Conservation (phyloP, 2,113 vertebrate species). For the Alethe castanea region DNA sequence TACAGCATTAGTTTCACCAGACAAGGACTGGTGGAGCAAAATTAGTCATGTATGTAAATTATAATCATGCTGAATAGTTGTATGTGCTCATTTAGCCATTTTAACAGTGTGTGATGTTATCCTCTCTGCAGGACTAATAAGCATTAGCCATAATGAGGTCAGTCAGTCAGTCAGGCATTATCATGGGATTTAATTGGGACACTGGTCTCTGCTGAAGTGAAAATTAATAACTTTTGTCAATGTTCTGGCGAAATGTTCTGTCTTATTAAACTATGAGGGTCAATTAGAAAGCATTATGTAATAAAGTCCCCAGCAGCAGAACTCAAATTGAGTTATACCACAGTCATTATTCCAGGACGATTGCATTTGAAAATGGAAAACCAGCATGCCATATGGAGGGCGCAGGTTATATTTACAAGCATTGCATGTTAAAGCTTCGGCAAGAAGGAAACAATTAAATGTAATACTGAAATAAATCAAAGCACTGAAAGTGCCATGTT, state of each 20-base stretch:
- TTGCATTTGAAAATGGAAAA: constrained; percentile 85
- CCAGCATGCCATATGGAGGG: constrained; percentile 79
- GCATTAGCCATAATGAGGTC: constrained; percentile 95
- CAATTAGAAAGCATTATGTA: constrained; percentile 99
- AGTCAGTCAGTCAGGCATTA: constrained; percentile 90
- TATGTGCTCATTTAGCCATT: constrained; percentile 88
- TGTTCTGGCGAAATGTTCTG: constrained; percentile 93
- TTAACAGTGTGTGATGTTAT: constrained; percentile 81
- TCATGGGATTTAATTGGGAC: constrained; percentile 99
- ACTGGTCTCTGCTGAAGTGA: constrained; percentile 98
- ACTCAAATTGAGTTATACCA: constrained; percentile 95
- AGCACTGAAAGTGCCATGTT: constrained; percentile 60
- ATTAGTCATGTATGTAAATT: constrained; percentile 85
- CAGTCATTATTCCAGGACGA: constrained; percentile 83
- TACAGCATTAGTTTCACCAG: constrained; percentile 64
- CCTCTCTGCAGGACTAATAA: constrained; percentile 91
- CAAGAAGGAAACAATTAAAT: constrained; percentile 85
- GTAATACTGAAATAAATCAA: constrained; percentile 81
- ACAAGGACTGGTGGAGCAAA: constrained; percentile 75
- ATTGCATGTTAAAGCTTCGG: constrained; percentile 78
- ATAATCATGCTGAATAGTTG: constrained; percentile 78
- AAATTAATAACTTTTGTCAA: constrained; percentile 99
- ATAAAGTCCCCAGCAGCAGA: constrained; percentile 94
- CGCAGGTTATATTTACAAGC: constrained; percentile 78
- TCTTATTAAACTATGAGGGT: constrained; percentile 95